Conservation (phyloP, 2,888 invertebrate genomes). For the Ochlodes sylvanus region DNA sequence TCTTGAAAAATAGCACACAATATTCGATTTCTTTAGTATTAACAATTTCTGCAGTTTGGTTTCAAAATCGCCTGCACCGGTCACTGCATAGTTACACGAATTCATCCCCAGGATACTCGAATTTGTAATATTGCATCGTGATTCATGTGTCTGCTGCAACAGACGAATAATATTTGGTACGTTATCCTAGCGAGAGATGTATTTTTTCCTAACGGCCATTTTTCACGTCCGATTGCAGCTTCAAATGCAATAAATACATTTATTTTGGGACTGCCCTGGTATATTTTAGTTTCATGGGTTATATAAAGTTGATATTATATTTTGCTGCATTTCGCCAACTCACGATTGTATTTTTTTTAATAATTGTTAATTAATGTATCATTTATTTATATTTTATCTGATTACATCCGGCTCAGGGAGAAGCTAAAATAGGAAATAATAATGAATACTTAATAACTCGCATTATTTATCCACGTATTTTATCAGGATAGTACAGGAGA, state of each 20-base stretch:
- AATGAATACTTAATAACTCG: too few species aligned
- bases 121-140: conserved; percentile 77
- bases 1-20: conserved; percentile 26
- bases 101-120: conserved; percentile 65
- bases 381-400: too few species aligned
- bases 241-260: conserved; percentile 30
- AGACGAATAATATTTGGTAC: conserved; percentile 76
- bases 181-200: conserved; percentile 53
- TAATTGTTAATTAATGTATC: too few species aligned
- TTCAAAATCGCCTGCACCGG: conserved; percentile 49
- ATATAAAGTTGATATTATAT: too few species aligned
- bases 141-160: conserved; percentile 80
- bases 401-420: too few species aligned
- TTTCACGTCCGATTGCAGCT: conserved; percentile 34
- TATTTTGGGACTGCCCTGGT: conserved; percentile 10
- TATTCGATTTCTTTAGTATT: conserved; percentile 20
- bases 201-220: conserved; percentile 29
- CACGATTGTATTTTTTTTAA: too few species aligned
- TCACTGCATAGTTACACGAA: conserved; percentile 48
- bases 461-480: too few species aligned
- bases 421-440: too few species aligned
- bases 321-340: too few species aligned
- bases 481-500: too few species aligned
- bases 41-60: conserved; percentile 44
- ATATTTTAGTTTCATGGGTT: conserved; percentile 17